phyloP scores from a whole-genome alignment of 64 coral and sea anemone species.

The Dendronephthya gigantea region DNA sequence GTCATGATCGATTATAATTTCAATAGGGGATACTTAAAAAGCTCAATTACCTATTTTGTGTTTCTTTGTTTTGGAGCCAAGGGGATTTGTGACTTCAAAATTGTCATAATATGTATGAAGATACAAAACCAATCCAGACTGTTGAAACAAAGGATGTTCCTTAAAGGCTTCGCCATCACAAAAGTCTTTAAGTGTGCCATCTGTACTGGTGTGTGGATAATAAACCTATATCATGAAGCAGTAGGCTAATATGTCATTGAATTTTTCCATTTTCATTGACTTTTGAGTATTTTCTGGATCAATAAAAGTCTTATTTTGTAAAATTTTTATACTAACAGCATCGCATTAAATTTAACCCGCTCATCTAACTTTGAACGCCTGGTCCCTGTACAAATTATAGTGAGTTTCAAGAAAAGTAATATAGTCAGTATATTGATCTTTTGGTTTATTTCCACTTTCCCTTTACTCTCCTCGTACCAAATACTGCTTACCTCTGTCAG shows the following conservation, averaged over 20 bases:
- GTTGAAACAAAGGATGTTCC: slow-evolving; percentile 30
- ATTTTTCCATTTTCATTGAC: background rate
- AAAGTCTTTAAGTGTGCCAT: slow-evolving; percentile 31
- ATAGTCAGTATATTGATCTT: background rate
- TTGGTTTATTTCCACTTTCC: background rate
- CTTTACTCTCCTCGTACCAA: background rate
- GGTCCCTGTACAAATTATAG: too few relatives aligned
- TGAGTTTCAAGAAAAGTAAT: background rate
- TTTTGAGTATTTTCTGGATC: background rate
- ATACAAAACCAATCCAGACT: background rate
- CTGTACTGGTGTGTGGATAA: slow-evolving; percentile 19
- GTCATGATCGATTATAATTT: slow-evolving; percentile 11
- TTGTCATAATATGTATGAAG: slow-evolving; percentile 34
- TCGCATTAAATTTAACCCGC: too few relatives aligned
- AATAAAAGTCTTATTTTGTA: too few relatives aligned
- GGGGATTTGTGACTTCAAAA: slow-evolving; percentile 23
- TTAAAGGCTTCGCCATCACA: slow-evolving; percentile 29
- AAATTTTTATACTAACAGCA: too few relatives aligned
- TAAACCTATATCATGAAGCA: background rate
- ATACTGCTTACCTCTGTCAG: background rate
- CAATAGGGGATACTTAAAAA: background rate
- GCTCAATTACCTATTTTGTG: slow-evolving; percentile 30
- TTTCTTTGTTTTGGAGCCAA: slow-evolving; percentile 40
- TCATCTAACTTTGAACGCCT: too few relatives aligned
- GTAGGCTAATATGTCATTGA: background rate